phyloP scores from a whole-genome alignment of 30 jellyfish, hydroid and myxozoan genomes.

The Cassiopea xamachana region DNA sequence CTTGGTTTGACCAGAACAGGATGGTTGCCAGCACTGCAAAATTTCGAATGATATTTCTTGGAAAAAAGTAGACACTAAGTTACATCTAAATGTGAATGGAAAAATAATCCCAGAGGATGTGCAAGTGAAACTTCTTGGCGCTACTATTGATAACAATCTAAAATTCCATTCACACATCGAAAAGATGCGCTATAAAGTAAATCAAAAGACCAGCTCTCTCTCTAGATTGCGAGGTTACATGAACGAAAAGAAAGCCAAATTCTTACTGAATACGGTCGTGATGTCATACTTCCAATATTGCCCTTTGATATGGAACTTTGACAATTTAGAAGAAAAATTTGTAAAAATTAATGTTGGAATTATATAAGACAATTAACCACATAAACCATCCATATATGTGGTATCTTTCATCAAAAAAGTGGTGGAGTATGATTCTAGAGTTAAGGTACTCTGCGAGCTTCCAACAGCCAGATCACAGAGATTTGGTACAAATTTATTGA shows the following conservation, averaged over 20 bases:
- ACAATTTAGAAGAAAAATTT: no score
- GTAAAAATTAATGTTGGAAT: no score
- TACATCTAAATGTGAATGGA: not conserved
- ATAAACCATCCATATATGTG: no score
- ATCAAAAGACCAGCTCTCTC: not conserved
- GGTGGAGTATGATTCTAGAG: no score
- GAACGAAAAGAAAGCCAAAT: not conserved
- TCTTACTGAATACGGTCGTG: slow-evolving; percentile 4
- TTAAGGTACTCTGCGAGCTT: no score
- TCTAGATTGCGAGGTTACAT: not conserved
- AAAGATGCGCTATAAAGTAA: not conserved
- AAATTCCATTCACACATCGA: not conserved
- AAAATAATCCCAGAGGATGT: not conserved
- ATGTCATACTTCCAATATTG: not conserved
- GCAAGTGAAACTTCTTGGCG: slow-evolving; percentile 13
- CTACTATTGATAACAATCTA: not conserved
- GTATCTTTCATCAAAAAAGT: no score
- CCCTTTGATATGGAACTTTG: not conserved
- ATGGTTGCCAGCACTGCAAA: not conserved
- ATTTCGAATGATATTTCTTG: not conserved
- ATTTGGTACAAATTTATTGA: no score
- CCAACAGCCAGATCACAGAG: no score
- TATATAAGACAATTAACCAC: no score
- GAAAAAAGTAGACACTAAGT: not conserved
- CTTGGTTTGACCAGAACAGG: no score